Base-by-base conservation (phyloP, 2,888 invertebrate genomes). In the Drosophila paranaensis region DNA sequence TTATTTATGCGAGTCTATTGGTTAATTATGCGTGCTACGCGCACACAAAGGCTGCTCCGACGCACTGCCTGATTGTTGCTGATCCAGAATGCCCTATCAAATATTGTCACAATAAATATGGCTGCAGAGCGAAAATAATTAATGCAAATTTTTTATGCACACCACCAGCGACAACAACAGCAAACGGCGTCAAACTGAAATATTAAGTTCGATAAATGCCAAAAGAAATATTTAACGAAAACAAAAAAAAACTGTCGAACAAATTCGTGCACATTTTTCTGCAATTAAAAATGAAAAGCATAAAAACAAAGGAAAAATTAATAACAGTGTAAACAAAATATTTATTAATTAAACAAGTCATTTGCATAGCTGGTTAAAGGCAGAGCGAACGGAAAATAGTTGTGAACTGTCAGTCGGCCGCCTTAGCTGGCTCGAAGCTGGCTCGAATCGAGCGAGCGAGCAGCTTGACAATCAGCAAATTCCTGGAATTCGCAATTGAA, bases 21-120 rank as follows among this genome's bases (percentile, higher is more conserved):
- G 71, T 66, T 76, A 77, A 77, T 79, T 77, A 77, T 71, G 71
- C 71, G 62, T 40, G 33, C 42, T 27, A 39, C 11, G 3, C 16
- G 53, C 76, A 75, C 43, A 65, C 79, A 79, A 75, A 62, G 62
- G 46, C 25, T 42, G 25, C 10, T 25, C 37, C 13, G n/a, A 13
- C 30, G 25, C 42, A 35, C 37, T 43, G 48, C n/a, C 40, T 67
- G 45, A 57, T 48, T 78, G 62, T 20, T 20, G 50, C 45, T 56
- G 64, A 62, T 72, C 73, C 66, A 46, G 72, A 61, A 40, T 61
- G 40, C 51, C 50, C 37, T 27, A 64, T 45, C 71, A 62, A 81
- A 81, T 83, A 63, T 83, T 78, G 89, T 74, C 84, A 86, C 65
- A 81, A 81, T 88, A 87, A 83, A 88, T 86, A 87, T 88, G 72